Evolutionary conservation across 2,888 invertebrate species (phyloP), one percentile per base, ranked within the genome.

Genomic region (Neoaliturus tenellus): DNA sequence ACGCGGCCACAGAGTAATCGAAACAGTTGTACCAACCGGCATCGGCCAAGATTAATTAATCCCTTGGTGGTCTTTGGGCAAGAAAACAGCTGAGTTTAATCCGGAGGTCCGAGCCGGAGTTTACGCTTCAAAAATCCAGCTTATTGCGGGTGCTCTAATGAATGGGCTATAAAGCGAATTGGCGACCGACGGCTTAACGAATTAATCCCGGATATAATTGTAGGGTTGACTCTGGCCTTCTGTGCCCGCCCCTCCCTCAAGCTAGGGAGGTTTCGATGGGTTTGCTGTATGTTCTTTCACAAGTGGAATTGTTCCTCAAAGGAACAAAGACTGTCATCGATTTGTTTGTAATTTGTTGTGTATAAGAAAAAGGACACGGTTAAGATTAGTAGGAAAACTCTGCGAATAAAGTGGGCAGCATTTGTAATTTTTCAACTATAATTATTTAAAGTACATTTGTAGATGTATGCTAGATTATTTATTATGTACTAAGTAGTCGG

Each of bases 171-270:
- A 75, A 75, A 73, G 41, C 39, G 71, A 73, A 10, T n/a, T 41
- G 41, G 71, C 71, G 41, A 44, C 48, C 48, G 75, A n/a, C 6
- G 41, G 17, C 81, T 48, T 81, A 81, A 81, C 71, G 81, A 81
- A 81, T 81, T 81, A 81, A 81, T 81, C 81, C 81, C n/a, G 58
- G 75, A 39, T 44, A 75, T 75, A 75, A 75, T 75, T 75, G 75
- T 75, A 75, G 75, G 75, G 75, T 75, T 41, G 39, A 69, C 69
- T 69, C 39, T 12, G 31, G 31, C 67, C 67, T 28, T 3, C 67
- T 33, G 1, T 31, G 28, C n/a, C 31, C 4, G 1, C 2, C 20
- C 31, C 39, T 39, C 69, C 69, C 39, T 39, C 69, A 6, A 17
- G 6, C 44, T 44, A 14, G 44, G 6, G 44, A 44, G 44, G 44